Evolutionary conservation across 2,797 vertebrate genomes (phyloP), one percentile per base, ranked within the genome.

Genomic region (Sebastolobus altivelis): DNA sequence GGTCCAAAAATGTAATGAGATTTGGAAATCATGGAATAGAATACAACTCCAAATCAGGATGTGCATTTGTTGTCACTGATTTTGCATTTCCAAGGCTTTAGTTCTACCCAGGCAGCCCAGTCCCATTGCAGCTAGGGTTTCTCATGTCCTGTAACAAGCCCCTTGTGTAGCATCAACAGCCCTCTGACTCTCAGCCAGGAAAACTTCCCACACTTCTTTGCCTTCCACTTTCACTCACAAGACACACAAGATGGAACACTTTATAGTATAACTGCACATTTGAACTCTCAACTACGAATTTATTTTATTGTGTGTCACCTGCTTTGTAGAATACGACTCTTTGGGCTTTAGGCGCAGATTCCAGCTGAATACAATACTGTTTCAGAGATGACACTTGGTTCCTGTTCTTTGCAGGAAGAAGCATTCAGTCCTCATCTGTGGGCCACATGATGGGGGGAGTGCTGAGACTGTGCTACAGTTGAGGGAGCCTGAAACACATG

Each of bases 81-180:
- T 49, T 11, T 72, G 29, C 20, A 12, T 73, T 91, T 85, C 80
- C 78, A 82, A 83, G 75, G 65, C 46, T 58, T 46, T n/a, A 22
- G 43, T 62, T 6, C 9, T 27, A 16, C 8, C 3, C 43, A 37
- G 61, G 6, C 49, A 33, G 25, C 18, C 38, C 33, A 20, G 2
- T 60, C 25, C 40, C 59, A 20, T 27, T n/a, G 33, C 40, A 61
- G 27, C 14, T 38, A 22, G 31, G 29, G 4, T 46, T 66, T 72
- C 66, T 79, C 62, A 52, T 71, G 69, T 76, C 35, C 38, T 58
- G 54, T 3, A 69, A 5, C 22, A 20, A 54, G 8, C 49, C 78
- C 68, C 72, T 31, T 54, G 71, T 49, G 72, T 65, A 66, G 46
- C 74, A 82, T 77, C 74, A 77, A 43, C 75, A 46, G 52, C 7